Conservation (phyloP, 2,888 invertebrate species). For the Alviniconcha strummeri region DNA sequence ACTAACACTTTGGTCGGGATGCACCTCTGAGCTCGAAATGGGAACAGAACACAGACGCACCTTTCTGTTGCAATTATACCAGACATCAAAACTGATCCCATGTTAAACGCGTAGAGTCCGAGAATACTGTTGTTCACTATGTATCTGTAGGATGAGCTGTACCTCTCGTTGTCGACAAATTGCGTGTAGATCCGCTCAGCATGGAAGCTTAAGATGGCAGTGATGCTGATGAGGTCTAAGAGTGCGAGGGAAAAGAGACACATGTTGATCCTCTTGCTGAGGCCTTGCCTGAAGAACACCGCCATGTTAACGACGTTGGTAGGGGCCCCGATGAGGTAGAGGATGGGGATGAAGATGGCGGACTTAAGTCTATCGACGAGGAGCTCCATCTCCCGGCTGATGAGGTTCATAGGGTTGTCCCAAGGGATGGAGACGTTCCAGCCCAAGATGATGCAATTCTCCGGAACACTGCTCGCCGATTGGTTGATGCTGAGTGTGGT, state of each 20-base stretch:
- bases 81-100: slow-evolving; percentile 9
- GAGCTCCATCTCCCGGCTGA: background rate
- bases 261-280: slow-evolving; percentile 7
- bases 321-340: slow-evolving; percentile 1
- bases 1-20: background rate
- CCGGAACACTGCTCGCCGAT: no score
- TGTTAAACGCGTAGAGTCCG: slow-evolving; percentile 11
- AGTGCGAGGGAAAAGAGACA: background rate
- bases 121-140: background rate
- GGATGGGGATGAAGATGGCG: background rate
- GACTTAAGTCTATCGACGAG: background rate
- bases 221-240: background rate
- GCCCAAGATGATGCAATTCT: background rate
- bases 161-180: background rate
- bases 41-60: slow-evolving; percentile 26
- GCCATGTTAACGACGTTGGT: slow-evolving; percentile 15
- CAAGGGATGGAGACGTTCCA: background rate
- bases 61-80: slow-evolving; percentile 17
- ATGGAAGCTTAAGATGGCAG: background rate
- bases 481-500: no score
- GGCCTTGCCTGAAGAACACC: slow-evolving; percentile 24
- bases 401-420: slow-evolving; percentile 9
- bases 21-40: background rate
- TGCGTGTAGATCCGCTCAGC: background rate
- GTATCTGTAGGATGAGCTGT: background rate